Evolutionary conservation across 2,888 invertebrate species (phyloP), one percentile per base, ranked within the genome.

Genomic region (Coleophora deauratella): DNA sequence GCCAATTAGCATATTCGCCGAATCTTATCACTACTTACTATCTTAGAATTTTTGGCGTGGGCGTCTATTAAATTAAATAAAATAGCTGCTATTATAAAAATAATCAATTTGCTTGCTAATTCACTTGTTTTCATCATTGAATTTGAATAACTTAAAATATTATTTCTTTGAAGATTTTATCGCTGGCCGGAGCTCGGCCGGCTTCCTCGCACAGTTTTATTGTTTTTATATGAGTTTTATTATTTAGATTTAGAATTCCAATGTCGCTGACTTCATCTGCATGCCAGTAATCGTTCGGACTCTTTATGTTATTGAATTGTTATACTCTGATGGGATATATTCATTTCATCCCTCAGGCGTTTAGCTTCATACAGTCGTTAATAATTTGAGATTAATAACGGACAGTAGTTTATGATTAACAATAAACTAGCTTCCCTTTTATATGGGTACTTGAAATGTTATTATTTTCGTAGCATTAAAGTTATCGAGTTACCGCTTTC

Each of bases 91-190:
- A 54, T 46, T 48, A 58, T 66, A 59, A 70, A 67, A 62, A 54
- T 46, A 54, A 50, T 51, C 60, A 51, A 71, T 72, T 72, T 72
- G 68, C 65, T 55, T 71, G 66, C 60, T 66, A 74, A 76, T 72
- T 61, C 42, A 55, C 51, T 52, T 61, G 59, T 65, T 65, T 52
- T 65, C 50, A 57, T 59, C 55, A 57, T 61, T 66, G 66, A 71
- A 72, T 21, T 21, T 21, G 21, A 21, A 6, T 21, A 21, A 21
- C 3, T 4, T 67, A 72, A 66, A 66, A 64, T 66, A 64, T 66
- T 58, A 59, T 59, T 48, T 59, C 49, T 46, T 50, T 10, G 47
- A 51, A 65, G 71, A 70, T 75, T 46, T 61, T 67, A 80, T 76
- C 73, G 32, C 30, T 46, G 34, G 39, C 42, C 34, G 61, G 59